phyloP scores from a whole-genome alignment of 2,888 invertebrate genomes.

The Dolomedes plantarius region DNA sequence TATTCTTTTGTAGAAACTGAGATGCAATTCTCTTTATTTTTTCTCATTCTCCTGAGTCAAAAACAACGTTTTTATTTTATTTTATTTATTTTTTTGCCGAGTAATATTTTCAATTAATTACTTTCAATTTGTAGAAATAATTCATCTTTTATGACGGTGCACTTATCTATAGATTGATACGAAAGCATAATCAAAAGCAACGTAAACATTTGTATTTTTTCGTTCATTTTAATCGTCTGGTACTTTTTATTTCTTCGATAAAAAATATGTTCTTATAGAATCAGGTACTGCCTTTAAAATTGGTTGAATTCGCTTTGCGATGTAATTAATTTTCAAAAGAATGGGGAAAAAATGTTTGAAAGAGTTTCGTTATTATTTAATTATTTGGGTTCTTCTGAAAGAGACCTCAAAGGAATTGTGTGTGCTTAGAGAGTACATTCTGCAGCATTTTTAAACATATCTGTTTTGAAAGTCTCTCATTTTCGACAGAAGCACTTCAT shows the following conservation, averaged over 20 bases:
- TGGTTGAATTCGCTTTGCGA: neutral
- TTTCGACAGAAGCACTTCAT: too few species aligned
- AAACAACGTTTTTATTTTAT: neutral
- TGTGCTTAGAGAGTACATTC: too few species aligned
- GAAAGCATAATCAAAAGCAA: neutral
- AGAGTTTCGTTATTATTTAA: neutral
- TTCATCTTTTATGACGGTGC: neutral
- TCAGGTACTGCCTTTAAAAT: neutral
- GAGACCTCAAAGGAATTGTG: neutral
- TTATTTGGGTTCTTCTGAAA: neutral
- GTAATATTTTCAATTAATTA: conserved; percentile 4
- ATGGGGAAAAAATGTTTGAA: neutral
- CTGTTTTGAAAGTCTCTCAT: too few species aligned
- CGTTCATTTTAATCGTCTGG: neutral
- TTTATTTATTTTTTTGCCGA: neutral
- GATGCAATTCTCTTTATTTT: neutral
- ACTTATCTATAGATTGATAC: neutral
- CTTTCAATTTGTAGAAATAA: neutral
- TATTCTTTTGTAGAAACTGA: neutral
- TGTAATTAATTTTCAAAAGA: neutral
- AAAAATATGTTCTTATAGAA: neutral
- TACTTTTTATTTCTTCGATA: neutral
- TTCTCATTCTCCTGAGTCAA: neutral
- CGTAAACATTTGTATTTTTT: neutral
- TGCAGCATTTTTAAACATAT: too few species aligned